Conservation (phyloP, 1,140 invertebrate species). For the Lanistes nyassanus region DNA sequence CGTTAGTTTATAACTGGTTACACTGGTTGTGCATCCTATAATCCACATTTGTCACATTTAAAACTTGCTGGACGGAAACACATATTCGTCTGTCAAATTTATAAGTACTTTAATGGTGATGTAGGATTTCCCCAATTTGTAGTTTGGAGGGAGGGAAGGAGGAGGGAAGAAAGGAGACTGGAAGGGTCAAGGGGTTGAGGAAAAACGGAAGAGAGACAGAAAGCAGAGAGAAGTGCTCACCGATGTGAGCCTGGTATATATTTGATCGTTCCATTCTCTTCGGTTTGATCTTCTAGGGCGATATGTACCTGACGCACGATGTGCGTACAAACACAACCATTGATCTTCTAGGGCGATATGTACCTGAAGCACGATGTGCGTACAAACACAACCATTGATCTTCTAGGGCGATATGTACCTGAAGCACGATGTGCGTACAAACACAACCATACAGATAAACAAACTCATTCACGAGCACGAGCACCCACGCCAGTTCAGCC, state of each 20-base stretch:
- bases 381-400: not conserved
- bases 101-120: no score
- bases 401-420: slow-evolving; percentile 60
- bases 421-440: not conserved
- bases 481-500: no score
- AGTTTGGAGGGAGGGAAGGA: no score
- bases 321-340: not conserved
- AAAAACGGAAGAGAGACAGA: slow-evolving; percentile 4
- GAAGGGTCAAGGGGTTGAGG: not conserved
- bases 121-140: no score
- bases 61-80: no score
- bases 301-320: slow-evolving; percentile 53
- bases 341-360: slow-evolving; percentile 52
- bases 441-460: not conserved
- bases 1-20: no score
- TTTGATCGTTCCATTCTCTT: slow-evolving; percentile 57
- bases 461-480: not conserved
- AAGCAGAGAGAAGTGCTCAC: slow-evolving; percentile 27
- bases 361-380: slow-evolving; percentile 36
- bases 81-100: no score
- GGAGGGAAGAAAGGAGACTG: not conserved
- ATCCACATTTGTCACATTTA: no score
- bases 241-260: slow-evolving; percentile 62
- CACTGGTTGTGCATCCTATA: no score
- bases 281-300: slow-evolving; percentile 61